A percentile compares a stretch with the other conserved stretches of the same genome.
Evolutionary conservation across 1,140 invertebrate species (phyloP).

Genomic region (Aphaenogaster ashmeadi): DNA sequence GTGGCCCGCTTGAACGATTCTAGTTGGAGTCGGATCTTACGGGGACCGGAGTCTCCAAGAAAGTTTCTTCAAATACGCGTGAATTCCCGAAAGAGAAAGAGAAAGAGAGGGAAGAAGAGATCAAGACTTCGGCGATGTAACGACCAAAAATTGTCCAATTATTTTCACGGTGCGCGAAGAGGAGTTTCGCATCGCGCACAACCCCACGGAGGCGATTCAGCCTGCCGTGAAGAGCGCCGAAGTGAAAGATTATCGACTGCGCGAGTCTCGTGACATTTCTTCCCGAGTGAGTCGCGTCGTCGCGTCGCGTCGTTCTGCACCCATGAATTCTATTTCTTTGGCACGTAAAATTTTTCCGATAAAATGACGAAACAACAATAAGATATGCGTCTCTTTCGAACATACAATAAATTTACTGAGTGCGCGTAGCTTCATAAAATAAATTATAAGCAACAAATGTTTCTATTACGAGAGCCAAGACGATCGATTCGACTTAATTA

Average conservation of each 20-base stretch:
- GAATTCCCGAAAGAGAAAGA: slow-evolving; percentile 8
- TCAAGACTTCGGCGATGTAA: slow-evolving; percentile 40
- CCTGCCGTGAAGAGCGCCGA: slow-evolving; percentile 44
- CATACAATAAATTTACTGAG: neutral
- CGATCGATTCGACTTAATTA: neutral
- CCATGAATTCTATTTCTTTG: slow-evolving; percentile 5
- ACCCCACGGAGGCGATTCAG: neutral
- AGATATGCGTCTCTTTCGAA: neutral
- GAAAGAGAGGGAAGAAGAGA: neutral
- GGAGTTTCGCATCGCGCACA: neutral
- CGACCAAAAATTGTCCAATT: slow-evolving; percentile 70
- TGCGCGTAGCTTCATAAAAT: neutral
- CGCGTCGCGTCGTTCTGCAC: neutral
- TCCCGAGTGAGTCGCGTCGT: neutral
- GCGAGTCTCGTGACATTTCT: slow-evolving; percentile 58
- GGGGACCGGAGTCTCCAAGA: neutral
- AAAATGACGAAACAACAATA: slow-evolving; percentile 22
- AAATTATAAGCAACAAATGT: neutral
- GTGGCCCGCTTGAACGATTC: slow-evolving; percentile 5
- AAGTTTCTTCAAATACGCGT: slow-evolving; percentile 49
- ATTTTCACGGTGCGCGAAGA: slow-evolving; percentile 55
- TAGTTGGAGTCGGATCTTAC: neutral
- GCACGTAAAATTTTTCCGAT: slow-evolving; percentile 22
- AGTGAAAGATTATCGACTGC: slow-evolving; percentile 66
- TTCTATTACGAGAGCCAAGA: neutral